Base-by-base conservation (phyloP, 2,888 invertebrate species). In the Gandaritis pyraliata region DNA sequence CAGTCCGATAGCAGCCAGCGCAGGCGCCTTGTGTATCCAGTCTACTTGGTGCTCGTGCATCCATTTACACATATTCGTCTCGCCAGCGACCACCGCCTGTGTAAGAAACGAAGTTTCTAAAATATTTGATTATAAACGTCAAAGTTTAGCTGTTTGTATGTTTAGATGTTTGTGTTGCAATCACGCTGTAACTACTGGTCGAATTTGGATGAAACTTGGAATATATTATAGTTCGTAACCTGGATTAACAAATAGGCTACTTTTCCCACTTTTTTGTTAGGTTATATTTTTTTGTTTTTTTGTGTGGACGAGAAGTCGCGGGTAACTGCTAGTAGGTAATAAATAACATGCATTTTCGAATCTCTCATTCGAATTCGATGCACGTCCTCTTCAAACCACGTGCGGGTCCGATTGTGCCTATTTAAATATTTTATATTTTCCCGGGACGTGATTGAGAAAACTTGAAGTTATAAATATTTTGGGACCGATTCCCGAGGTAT, bases 1-100 rank as follows among this genome's bases (percentile, higher is more conserved):
- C 72, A 97, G 94, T 58, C 95, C 94, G 30, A 98, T 94, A 10
- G 98, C 97, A 18, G 94, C 88, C 67, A 98, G 94, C 1, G 97
- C 96, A 0, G 98, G 98, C 0, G 94, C 95, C 81, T 97, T 96
- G 83, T 96, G 97, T 73, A 98, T 96, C 96, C 97, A 98, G 86
- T 98, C 98, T 55, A 96, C 96, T 55, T 94, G 91, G 78, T 96
- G 95, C 66, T 95, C 94, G 74, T 95, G 94, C 94, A 97, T 96
- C 97, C 97, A 97, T 0, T 95, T 93, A 78, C 97, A 96, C 82
- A 95, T 91, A 74, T 93, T 93, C 63, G 93, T 85, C 74, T 94
- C 90, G 0, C 85, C 81, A 0, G 82, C 61, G 18, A 86, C 71
- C 11, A 87, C 69, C 67, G 90, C 72, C 91, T 91, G 75, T 49